Percentiles rank a stretch among this genome's conserved stretches.
Conservation (phyloP, 2,797 vertebrate species). For the Pantherophis alleghaniensis region DNA sequence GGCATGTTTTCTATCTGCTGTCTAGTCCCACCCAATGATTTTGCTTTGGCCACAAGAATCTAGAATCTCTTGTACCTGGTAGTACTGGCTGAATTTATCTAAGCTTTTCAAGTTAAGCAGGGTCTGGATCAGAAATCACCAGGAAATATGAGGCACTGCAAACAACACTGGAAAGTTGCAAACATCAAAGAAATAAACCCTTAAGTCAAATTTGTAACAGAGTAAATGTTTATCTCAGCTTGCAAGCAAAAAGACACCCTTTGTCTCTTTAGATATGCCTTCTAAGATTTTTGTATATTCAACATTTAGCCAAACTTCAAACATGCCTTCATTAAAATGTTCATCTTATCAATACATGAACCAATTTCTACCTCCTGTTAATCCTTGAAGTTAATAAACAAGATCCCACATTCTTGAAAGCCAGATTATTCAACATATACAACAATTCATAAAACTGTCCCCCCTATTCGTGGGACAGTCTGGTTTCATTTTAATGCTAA, state of each 20-base stretch:
- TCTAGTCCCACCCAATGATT: neutral
- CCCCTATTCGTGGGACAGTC: neutral
- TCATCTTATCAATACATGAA: neutral
- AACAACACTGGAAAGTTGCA: neutral
- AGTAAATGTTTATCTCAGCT: neutral
- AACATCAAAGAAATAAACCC: neutral
- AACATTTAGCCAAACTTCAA: neutral
- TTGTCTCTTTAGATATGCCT: neutral
- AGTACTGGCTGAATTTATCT: neutral
- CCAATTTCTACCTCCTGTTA: neutral
- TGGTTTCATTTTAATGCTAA: neutral
- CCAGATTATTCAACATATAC: neutral
- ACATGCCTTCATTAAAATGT: neutral
- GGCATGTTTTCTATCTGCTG: neutral
- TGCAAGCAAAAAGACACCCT: neutral
- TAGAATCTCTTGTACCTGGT: neutral
- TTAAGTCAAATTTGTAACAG: neutral
- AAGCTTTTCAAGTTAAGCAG: neutral
- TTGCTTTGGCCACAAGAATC: neutral
- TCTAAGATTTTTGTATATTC: neutral
- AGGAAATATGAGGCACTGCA: neutral
- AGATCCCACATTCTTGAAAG: neutral
- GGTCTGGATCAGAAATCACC: neutral
- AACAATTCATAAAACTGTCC: neutral
- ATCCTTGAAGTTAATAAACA: neutral